These are phyloP conservation scores for Coregonus clupeaformis DNA, from an alignment of 2,113 vertebrate genomes.

Conservation along the genomic window DNA sequence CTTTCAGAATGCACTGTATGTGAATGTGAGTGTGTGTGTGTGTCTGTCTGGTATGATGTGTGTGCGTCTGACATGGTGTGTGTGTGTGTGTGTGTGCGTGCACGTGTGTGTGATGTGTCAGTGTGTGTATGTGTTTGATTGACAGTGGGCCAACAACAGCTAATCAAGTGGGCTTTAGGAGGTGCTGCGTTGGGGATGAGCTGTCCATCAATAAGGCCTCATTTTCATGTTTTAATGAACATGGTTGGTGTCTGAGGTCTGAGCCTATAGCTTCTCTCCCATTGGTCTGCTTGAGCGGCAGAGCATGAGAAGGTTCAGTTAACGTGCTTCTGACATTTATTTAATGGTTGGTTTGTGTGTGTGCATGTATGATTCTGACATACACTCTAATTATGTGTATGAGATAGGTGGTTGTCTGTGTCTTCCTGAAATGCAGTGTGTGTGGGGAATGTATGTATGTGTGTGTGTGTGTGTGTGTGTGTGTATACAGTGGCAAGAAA, in stretches of 20 bases:
- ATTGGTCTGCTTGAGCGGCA: background rate
- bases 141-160: background rate
- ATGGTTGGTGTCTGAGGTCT: background rate
- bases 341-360: background rate
- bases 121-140: background rate
- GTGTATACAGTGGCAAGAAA: too few species aligned
- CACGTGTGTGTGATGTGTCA: background rate
- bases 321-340: too few species aligned
- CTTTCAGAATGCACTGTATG: too few species aligned
- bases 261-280: background rate
- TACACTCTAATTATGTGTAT: background rate
- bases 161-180: slow-evolving; percentile 12
- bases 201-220: slow-evolving; percentile 6
- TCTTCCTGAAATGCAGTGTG: too few species aligned
- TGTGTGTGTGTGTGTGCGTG: too few species aligned
- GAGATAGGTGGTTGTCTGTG: background rate
- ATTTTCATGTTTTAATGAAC: slow-evolving; percentile 14
- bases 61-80: background rate
- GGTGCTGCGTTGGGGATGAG: background rate
- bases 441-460: too few species aligned
- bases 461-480: background rate
- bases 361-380: background rate
- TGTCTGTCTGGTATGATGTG: background rate
- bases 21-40: background rate
- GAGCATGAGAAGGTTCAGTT: too few species aligned